Conservation (phyloP, 1,140 invertebrate genomes). For the Contarinia nasturtii region DNA sequence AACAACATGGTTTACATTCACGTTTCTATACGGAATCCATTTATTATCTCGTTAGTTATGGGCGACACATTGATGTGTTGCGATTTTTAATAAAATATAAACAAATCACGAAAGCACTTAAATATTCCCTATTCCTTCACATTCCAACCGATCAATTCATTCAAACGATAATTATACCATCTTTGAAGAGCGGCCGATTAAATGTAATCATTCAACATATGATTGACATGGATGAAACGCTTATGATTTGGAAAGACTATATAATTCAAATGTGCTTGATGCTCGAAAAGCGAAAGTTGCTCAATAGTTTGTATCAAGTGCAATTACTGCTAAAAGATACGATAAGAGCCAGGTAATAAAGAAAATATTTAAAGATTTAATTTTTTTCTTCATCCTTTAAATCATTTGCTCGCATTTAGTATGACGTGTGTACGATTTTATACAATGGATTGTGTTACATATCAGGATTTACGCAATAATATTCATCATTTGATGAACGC, state of each 20-base stretch:
- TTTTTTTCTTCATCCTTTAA: too few species aligned
- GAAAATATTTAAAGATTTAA: too few species aligned
- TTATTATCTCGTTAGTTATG: constrained; percentile 52
- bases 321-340: constrained; percentile 47
- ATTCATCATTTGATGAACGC: constrained; percentile 35
- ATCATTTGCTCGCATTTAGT: too few species aligned
- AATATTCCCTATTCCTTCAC: constrained; percentile 39
- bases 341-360: constrained; percentile 41
- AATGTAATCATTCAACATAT: constrained; percentile 37
- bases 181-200: constrained; percentile 38
- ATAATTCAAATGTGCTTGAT: constrained; percentile 42
- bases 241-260: constrained; percentile 45
- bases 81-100: constrained; percentile 47
- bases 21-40: constrained; percentile 49
- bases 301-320: constrained; percentile 45
- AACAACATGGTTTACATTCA: constrained; percentile 8
- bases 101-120: constrained; percentile 34
- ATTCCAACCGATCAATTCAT: constrained; percentile 46
- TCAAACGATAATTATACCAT: constrained; percentile 43
- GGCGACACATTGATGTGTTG: constrained; percentile 42
- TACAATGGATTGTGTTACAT: constrained; percentile 29
- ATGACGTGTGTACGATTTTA: constrained; percentile 57
- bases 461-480: constrained; percentile 31
- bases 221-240: constrained; percentile 34
- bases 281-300: constrained; percentile 37